Evolutionary conservation across 1,140 invertebrate genomes (phyloP), one percentile per base, ranked within the genome.

Genomic region (Orchestia grillus): DNA sequence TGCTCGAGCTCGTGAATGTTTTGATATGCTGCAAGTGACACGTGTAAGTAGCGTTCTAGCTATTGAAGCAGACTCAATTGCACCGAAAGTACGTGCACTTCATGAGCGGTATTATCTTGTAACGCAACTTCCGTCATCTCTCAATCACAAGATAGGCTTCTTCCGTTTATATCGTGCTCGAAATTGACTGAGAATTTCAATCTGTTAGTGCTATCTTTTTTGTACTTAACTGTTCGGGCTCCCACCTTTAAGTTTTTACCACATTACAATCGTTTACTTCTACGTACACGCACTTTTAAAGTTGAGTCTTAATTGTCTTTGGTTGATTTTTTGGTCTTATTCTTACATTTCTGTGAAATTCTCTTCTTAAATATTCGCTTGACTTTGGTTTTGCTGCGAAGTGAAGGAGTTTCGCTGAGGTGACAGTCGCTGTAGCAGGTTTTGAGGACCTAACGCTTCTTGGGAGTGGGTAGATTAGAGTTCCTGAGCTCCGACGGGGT

Each of bases 91-190:
- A 77, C 62, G 62, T 77, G 62, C 62, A 77, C 88, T 44, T 44
- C 23, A 77, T 53, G 53, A 45, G 47, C 44, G 88, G 47, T 47
- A 44, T 45, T 62, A 36, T 96, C 53, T 45, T 23, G 40, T 57
- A 57, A 96, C 87, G 41, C 44, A 96, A 47, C 96, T 57, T 44
- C 92, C 40, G 87, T 57, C 44, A 96, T 44, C 40, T 40, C 45
- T 95, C 96, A 62, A 53, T 45, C 88, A 90, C 44, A 44, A 53
- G 44, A 40, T 53, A 44, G 15, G 42, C 91, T 57, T 96, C 53
- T 96, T 96, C 96, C 87, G 43, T n/a, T 40, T n/a, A 28, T 77
- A 77, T 77, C n/a, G 0, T 96, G 47, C 53, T 96, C 53, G n/a
- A 95, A 95, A 43, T 47, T 43, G 42, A 95, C 45, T 95, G 45